Base-by-base conservation (phyloP, 2,113 vertebrate genomes). In the Tetrax tetrax region DNA sequence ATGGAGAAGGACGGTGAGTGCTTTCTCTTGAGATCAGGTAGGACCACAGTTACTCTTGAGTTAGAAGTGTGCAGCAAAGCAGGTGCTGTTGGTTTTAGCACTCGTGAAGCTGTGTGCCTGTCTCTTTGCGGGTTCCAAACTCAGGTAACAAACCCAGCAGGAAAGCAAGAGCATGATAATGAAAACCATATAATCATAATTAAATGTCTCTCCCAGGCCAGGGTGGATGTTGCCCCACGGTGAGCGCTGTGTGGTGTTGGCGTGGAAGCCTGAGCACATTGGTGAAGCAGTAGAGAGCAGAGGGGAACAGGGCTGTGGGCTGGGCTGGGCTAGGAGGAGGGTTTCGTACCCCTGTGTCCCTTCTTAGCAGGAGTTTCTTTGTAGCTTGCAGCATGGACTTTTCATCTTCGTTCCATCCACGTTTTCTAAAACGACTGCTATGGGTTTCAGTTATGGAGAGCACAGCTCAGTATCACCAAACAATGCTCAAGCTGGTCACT, bases 371-470 rank as follows among this genome's bases (percentile, higher is more conserved):
- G 50, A 45, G 15, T 50, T 48, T n/a, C 0, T 2, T 50, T 18
- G 3, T 38, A 7, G 18, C 35, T 48, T 68, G 25, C 59, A 37
- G 37, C 12, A 17, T 35, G 47, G 21, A 10, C n/a, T 69, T 77
- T 29, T 21, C 20, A 20, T 5, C 29, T 59, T 43, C 0, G 0
- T 63, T 51, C 24, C 28, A 4, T 3, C 0, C 0, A 0, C 8
- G 3, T 27, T 47, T 45, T 56, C 78, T 78, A 12, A 69, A 57
- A 31, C 9, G 29, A 48, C 48, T 63, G 9, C 66, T 76, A 4
- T 14, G 41, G n/a, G 7, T 12, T 23, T 48, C 37, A 27, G 48
- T 13, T 35, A 45, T 4, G n/a, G 56, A 56, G 31, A 60, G 13
- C 28, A 64, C 38, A 83, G 71, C 71, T 78, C 38, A 29, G 10